Evolutionary conservation across 37 sponge, comb jelly and placozoan genomes (phyloP), one percentile per base, ranked within the genome.

Genomic region (Sycon ciliatum): DNA sequence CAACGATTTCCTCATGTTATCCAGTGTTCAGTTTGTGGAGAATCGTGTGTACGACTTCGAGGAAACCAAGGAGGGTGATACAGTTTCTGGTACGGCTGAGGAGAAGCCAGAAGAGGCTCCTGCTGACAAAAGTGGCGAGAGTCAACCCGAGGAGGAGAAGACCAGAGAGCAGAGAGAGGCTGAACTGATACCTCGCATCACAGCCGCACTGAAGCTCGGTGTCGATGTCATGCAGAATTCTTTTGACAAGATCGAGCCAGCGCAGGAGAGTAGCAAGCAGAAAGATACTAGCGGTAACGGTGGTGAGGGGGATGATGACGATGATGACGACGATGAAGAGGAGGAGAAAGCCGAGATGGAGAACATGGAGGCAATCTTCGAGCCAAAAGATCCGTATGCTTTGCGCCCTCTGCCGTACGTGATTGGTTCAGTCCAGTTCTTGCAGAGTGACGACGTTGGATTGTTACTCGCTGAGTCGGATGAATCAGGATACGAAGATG

Each of bases 1-100:
- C 83, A 94, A 94, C 36, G 91, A 94, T 34, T 94, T 94, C 73
- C 63, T 86, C 57, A 94, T 94, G 91, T 79, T 94, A 7, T 77
- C 95, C 34, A 94, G 84, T 56, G 80, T 81, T 2, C 95, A 94
- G 81, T 94, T 90, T 78, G 86, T 90, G 35, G 95, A 94, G 56
- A 90, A 83, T 79, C 79, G 84, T 23, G 82, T 84, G 4, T 84
- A 81, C 32, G 65, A 84, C 4, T 80, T 80, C 27, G 69, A 73
- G 1, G 69, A 81, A 32, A 42, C 34, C 16, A 34, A 71, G 40
- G 73, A 81, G 23, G 78, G 69, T 39, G 78, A 26, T 13, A 73
- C 71, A 24, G 69, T 37, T 16, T 42, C 62, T 38, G 38, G 30
- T 0, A 37, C 64, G 52, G 57, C 39, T 34, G 57, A 26, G 13